A percentile compares a stretch with the other conserved stretches of the same genome.
phyloP scores from a whole-genome alignment of 2,888 invertebrate species.

The Entomobrya multifasciata region DNA sequence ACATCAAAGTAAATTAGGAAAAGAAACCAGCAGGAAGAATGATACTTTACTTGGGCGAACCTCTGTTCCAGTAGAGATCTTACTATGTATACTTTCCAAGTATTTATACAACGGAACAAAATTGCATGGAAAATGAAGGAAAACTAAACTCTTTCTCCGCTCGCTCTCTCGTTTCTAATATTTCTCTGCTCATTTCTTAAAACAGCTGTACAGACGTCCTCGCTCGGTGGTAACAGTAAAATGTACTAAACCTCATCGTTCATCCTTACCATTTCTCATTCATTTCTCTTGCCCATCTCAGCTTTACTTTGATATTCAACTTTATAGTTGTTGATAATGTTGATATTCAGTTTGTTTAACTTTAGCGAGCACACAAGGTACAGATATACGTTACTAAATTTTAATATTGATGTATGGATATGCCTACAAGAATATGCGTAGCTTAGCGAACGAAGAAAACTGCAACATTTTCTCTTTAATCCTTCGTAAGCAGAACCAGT shows the following conservation, averaged over 20 bases:
- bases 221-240: not conserved
- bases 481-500: not conserved
- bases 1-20: constrained; percentile 74
- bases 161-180: constrained; percentile 27
- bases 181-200: constrained; percentile 25
- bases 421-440: not conserved
- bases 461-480: constrained; percentile 30
- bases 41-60: constrained; percentile 31
- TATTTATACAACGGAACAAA: too few species aligned
- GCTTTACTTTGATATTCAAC: not conserved
- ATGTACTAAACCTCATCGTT: constrained; percentile 34
- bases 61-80: too few species aligned
- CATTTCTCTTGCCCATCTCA: constrained; percentile 3
- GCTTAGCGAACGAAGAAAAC: constrained; percentile 19
- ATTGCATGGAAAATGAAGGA: constrained; percentile 5
- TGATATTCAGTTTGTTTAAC: too few species aligned
- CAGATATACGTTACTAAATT: not conserved
- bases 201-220: not conserved
- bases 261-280: constrained; percentile 31
- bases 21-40: constrained; percentile 56
- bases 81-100: too few species aligned
- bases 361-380: not conserved
- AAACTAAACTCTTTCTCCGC: constrained; percentile 31
- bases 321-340: too few species aligned
- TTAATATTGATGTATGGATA: constrained; percentile 27